These are phyloP conservation scores for Habroteleia sp. DNA, from an alignment of 2,888 invertebrate species.

Conservation along the genomic window DNA sequence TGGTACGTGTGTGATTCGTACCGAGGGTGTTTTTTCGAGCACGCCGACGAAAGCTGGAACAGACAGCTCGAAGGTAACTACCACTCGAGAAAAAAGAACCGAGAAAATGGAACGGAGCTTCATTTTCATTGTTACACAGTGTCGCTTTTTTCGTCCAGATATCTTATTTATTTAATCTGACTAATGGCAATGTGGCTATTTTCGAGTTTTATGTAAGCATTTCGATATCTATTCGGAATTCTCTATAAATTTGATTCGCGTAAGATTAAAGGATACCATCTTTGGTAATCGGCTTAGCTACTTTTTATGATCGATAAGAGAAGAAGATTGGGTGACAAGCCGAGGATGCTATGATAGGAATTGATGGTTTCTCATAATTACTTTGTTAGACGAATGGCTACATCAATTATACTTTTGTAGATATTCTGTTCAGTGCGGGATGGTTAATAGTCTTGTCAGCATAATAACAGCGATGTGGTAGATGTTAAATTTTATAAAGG, in stretches of 20 bases:
- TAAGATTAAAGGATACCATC: too few species aligned
- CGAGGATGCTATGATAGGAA: conserved; percentile 3
- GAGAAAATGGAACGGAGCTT: conserved; percentile 46
- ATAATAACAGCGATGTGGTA: conserved; percentile 33
- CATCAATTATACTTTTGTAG: conserved; percentile 40
- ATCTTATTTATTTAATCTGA: conserved; percentile 22
- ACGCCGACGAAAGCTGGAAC: conserved; percentile 55
- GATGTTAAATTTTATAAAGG: conserved; percentile 32
- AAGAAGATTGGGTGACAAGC: conserved; percentile 14
- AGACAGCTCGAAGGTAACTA: conserved; percentile 64
- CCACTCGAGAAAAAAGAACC: conserved; percentile 40
- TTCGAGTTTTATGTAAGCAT: conserved; percentile 8
- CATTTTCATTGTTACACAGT: conserved; percentile 42
- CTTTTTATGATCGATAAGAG: conserved; percentile 18
- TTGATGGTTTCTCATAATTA: conserved; percentile 20
- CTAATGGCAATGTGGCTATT: conserved; percentile 11
- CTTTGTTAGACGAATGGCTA: conserved; percentile 30
- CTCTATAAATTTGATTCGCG: conserved; percentile 15
- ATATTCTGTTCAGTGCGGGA: conserved; percentile 25
- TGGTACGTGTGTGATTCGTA: too few species aligned
- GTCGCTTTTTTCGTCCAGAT: conserved; percentile 10
- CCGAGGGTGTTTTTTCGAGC: conserved; percentile 63
- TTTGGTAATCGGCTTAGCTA: conserved; percentile 23
- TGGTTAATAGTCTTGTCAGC: conserved; percentile 47
- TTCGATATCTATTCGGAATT: not conserved